phyloP scores from a whole-genome alignment of 1,140 invertebrate genomes.

The Semibalanus balanoides region DNA sequence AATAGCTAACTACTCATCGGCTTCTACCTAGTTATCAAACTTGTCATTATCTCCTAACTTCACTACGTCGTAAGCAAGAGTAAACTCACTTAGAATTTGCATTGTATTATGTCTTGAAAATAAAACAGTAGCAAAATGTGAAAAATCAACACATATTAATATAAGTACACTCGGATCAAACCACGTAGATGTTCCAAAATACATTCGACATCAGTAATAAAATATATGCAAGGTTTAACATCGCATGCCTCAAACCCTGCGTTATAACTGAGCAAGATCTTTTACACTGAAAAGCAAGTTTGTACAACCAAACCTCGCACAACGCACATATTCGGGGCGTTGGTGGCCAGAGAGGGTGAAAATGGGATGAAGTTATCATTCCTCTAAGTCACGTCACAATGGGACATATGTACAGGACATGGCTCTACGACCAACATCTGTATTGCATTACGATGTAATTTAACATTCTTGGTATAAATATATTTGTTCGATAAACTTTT shows the following conservation, averaged over 20 bases:
- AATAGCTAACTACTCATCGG: no score
- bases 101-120: not conserved
- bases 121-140: constrained; percentile 2
- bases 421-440: not conserved
- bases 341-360: not conserved
- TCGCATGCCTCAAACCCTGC: not conserved
- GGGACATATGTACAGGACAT: not conserved
- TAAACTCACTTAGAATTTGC: not conserved
- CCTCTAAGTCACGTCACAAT: not conserved
- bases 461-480: not conserved
- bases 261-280: not conserved
- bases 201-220: not conserved
- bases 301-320: not conserved
- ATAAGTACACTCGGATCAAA: not conserved
- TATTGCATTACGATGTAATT: not conserved
- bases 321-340: not conserved
- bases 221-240: not conserved
- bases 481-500: not conserved
- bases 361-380: not conserved
- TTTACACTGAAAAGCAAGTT: not conserved
- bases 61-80: no score
- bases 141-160: constrained; percentile 1
- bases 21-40: no score
- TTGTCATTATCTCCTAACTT: no score
- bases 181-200: not conserved